Evolutionary conservation across 2,797 vertebrate genomes (phyloP).

Genomic region (Alfaro cultratus): DNA sequence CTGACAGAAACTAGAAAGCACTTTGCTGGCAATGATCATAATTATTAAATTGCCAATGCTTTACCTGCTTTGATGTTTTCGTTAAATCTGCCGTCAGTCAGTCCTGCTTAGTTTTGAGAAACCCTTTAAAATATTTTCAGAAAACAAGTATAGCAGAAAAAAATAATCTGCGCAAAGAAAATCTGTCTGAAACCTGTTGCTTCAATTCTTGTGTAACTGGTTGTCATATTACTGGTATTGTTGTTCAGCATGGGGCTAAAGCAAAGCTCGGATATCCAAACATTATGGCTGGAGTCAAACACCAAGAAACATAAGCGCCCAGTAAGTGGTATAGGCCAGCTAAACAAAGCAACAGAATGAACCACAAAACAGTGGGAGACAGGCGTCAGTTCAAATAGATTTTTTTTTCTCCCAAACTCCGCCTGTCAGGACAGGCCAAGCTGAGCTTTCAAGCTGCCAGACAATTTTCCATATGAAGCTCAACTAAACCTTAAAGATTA

Average conservation of each 20-base stretch:
- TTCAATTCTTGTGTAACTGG: conserved; percentile 17
- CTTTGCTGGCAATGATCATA: background rate
- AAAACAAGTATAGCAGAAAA: conserved; percentile 9
- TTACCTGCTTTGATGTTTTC: conserved; percentile 8
- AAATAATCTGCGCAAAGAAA: conserved; percentile 19
- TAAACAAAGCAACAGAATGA: conserved; percentile 56
- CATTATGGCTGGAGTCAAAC: conserved; percentile 58
- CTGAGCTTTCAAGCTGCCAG: conserved; percentile 28
- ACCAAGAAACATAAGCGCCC: conserved; percentile 55
- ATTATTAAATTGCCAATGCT: background rate
- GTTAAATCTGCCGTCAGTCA: conserved; percentile 43
- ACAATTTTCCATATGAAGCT: conserved; percentile 67
- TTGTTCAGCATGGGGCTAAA: conserved; percentile 43
- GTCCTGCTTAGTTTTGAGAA: conserved; percentile 43
- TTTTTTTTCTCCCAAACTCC: conserved; percentile 23
- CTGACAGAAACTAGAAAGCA: background rate
- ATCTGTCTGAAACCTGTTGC: conserved; percentile 9
- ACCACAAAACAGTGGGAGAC: conserved; percentile 45
- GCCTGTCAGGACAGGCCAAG: conserved; percentile 55
- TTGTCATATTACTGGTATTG: conserved; percentile 33
- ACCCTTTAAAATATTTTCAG: conserved; percentile 51
- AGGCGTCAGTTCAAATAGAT: conserved; percentile 22
- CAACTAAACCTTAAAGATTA: conserved; percentile 60
- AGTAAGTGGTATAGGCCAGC: conserved; percentile 28
- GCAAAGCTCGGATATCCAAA: conserved; percentile 52